A percentile compares a stretch with the other conserved stretches of the same genome.
These are phyloP conservation scores for Aphodius sticticus DNA, from an alignment of 2,888 invertebrate genomes.

Conservation along the genomic window DNA sequence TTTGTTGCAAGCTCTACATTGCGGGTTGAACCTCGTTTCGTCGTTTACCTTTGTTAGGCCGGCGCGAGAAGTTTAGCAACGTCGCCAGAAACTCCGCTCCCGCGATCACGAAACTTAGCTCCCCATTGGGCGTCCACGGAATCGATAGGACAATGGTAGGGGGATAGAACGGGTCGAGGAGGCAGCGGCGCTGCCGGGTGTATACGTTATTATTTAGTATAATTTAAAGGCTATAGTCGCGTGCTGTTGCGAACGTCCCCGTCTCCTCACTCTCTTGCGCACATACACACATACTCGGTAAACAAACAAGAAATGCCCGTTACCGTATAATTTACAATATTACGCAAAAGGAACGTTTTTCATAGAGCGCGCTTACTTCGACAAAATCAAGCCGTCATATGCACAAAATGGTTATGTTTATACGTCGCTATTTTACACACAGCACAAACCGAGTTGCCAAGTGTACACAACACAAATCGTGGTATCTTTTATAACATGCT, in stretches of 20 bases:
- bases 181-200: slow-evolving; percentile 63
- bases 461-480: slow-evolving; percentile 44
- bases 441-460: slow-evolving; percentile 45
- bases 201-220: slow-evolving; percentile 38
- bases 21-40: slow-evolving; percentile 43
- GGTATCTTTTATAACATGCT: slow-evolving; percentile 57
- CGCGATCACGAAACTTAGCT: slow-evolving; percentile 58
- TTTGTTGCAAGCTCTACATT: slow-evolving; percentile 38
- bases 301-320: slow-evolving; percentile 64
- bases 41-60: slow-evolving; percentile 46
- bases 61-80: slow-evolving; percentile 55
- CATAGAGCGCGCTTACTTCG: background rate
- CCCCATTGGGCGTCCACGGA: slow-evolving; percentile 69
- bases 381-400: slow-evolving; percentile 4
- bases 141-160: slow-evolving; percentile 70
- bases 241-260: slow-evolving; percentile 49
- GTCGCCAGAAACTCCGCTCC: slow-evolving; percentile 66
- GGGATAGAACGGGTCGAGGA: slow-evolving; percentile 62
- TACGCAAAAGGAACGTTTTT: slow-evolving; percentile 8
- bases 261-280: background rate
- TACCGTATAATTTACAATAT: background rate
- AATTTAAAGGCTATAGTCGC: slow-evolving; percentile 59
- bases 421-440: slow-evolving; percentile 34
- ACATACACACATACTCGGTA: slow-evolving; percentile 57
- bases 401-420: slow-evolving; percentile 22